phyloP scores from a whole-genome alignment of 2,888 invertebrate species.

The Camponotus fellah region DNA sequence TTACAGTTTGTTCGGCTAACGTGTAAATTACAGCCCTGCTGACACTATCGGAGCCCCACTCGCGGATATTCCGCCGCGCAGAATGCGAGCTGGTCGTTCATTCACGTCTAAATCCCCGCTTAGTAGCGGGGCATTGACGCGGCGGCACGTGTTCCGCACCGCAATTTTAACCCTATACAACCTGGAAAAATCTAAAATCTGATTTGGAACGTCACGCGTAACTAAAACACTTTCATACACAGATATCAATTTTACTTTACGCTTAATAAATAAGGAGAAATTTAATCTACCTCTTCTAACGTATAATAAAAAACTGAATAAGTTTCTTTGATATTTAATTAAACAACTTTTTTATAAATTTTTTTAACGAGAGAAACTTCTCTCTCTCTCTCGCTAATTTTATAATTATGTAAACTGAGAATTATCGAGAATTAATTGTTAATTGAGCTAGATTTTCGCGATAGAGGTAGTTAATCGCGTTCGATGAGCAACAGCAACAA shows the following conservation, averaged over 20 bases:
- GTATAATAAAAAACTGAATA: background rate
- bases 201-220: background rate
- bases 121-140: conserved; percentile 32
- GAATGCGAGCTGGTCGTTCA: conserved; percentile 48
- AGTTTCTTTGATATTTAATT: background rate
- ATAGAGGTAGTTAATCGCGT: background rate
- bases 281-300: background rate
- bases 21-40: conserved; percentile 20
- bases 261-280: background rate
- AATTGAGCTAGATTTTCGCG: background rate
- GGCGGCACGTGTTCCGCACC: conserved; percentile 16
- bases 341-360: background rate
- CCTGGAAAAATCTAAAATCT: background rate
- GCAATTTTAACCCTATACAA: background rate
- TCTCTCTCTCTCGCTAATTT: background rate
- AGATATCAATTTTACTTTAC: background rate
- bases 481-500: background rate
- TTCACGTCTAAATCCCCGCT: conserved; percentile 36
- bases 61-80: conserved; percentile 31
- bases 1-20: background rate
- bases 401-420: background rate
- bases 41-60: background rate
- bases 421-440: background rate
- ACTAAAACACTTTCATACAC: background rate
- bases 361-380: background rate